Evolutionary conservation across 2,888 invertebrate genomes (phyloP), one percentile per base, ranked within the genome.

Genomic region (Automeris io): DNA sequence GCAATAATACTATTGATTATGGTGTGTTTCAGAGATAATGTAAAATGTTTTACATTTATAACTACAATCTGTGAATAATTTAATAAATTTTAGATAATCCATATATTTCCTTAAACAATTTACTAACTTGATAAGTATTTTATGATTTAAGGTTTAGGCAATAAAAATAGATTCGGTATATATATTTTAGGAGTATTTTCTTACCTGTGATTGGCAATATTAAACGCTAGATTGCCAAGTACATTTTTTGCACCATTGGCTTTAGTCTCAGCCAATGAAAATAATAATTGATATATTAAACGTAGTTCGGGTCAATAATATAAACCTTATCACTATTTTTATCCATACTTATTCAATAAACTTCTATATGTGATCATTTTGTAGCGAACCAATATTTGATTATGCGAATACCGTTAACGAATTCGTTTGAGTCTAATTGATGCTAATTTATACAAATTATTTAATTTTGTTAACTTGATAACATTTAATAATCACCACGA

Each of bases 171-270:
- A n/a, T n/a, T n/a, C n/a, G n/a, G n/a, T n/a, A n/a, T n/a, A n/a
- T n/a, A n/a, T n/a, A n/a, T n/a, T n/a, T n/a, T n/a, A n/a, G n/a
- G n/a, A n/a, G n/a, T n/a, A n/a, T n/a, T n/a, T n/a, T n/a, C n/a
- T n/a, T n/a, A n/a, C n/a, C n/a, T n/a, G n/a, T n/a, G n/a, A n/a
- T n/a, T n/a, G n/a, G n/a, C n/a, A n/a, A n/a, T n/a, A n/a, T n/a
- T n/a, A n/a, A n/a, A n/a, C n/a, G n/a, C n/a, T n/a, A n/a, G 13
- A 35, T 9, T 37, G 37, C 37, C 31, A 32, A 33, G 33, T 39
- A 18, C 33, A 16, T 33, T 21, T 38, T 39, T 33, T 39, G 33
- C 18, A 25, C 33, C 9, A 26, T 25, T 16, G 13, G 32, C 32
- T 33, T 13, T 24, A 23, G 24, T 11, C 19, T n/a, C n/a, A 18